Evolutionary conservation across 2,113 vertebrate genomes (phyloP).

Genomic region (Lepisosteus oculatus): DNA sequence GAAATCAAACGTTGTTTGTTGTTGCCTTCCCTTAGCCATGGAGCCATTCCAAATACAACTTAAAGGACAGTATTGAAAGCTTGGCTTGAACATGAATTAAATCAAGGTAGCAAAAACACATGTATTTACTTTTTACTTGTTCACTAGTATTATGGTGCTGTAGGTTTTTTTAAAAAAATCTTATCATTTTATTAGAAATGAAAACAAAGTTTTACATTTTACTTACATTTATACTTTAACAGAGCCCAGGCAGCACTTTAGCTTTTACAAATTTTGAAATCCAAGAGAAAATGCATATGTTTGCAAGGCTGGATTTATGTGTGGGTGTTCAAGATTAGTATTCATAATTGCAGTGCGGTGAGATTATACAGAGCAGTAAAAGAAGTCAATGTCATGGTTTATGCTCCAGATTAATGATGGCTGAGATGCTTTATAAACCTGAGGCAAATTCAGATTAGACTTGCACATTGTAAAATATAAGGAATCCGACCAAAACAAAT

Average conservation of each 20-base stretch:
- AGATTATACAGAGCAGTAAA: constrained; percentile 21
- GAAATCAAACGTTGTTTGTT: too few species aligned
- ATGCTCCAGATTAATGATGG: constrained; percentile 19
- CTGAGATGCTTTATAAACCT: background rate
- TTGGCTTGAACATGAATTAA: too few species aligned
- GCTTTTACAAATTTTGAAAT: constrained; percentile 21
- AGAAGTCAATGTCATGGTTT: constrained; percentile 20
- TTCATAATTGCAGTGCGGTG: constrained; percentile 28
- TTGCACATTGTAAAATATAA: constrained; percentile 30
- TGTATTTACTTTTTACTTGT: too few species aligned
- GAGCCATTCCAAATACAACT: too few species aligned
- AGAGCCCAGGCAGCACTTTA: constrained; percentile 28
- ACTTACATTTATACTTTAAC: too few species aligned
- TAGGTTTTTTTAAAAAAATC: too few species aligned
- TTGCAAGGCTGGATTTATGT: constrained; percentile 20
- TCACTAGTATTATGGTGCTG: too few species aligned
- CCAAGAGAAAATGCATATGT: constrained; percentile 33
- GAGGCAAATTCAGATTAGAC: background rate
- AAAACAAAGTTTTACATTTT: too few species aligned
- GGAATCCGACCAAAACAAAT: constrained; percentile 1
- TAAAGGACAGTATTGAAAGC: too few species aligned
- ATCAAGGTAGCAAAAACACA: too few species aligned
- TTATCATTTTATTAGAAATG: too few species aligned
- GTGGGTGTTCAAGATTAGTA: constrained; percentile 21
- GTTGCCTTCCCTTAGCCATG: too few species aligned